Percentiles rank a stretch among this genome's conserved stretches.
Conservation (phyloP, 2,888 invertebrate genomes). For the Sarcophaga caerulescens region DNA sequence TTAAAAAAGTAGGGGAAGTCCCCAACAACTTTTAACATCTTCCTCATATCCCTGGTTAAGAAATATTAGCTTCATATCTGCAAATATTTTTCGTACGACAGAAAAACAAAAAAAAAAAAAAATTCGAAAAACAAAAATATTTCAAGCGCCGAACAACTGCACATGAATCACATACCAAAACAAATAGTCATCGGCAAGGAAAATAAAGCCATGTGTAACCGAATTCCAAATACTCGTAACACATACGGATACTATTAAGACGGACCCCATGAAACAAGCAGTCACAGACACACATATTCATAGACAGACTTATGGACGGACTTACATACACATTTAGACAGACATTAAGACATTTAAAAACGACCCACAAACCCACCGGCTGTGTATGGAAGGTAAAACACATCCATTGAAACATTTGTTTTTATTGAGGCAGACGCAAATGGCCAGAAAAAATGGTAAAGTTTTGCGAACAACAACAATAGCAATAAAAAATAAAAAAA, state of each 20-base stretch:
- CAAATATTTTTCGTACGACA: slow-evolving; percentile 27
- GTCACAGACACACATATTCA: slow-evolving; percentile 30
- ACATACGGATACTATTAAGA: slow-evolving; percentile 50
- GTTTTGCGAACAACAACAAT: slow-evolving; percentile 14
- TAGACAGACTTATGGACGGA: slow-evolving; percentile 26
- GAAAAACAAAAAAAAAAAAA: slow-evolving; percentile 55
- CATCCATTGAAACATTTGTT: not conserved
- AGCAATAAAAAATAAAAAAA: not conserved
- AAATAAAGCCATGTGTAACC: slow-evolving; percentile 50
- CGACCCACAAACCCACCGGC: slow-evolving; percentile 51
- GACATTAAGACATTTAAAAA: slow-evolving; percentile 45
- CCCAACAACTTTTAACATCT: too few relatives aligned
- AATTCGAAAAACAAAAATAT: slow-evolving; percentile 14
- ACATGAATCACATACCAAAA: slow-evolving; percentile 66
- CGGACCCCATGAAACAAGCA: slow-evolving; percentile 40
- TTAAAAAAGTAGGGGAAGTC: too few relatives aligned
- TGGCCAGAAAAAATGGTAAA: slow-evolving; percentile 43
- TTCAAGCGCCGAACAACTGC: slow-evolving; percentile 29
- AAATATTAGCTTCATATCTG: not conserved
- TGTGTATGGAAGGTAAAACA: slow-evolving; percentile 14
- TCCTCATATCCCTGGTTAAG: too few relatives aligned
- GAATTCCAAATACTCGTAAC: slow-evolving; percentile 61
- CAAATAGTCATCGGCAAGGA: slow-evolving; percentile 57
- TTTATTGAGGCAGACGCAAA: slow-evolving; percentile 28
- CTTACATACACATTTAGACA: slow-evolving; percentile 24